Conservation (phyloP, 2,113 vertebrate species). For the Seriola aureovittata region DNA sequence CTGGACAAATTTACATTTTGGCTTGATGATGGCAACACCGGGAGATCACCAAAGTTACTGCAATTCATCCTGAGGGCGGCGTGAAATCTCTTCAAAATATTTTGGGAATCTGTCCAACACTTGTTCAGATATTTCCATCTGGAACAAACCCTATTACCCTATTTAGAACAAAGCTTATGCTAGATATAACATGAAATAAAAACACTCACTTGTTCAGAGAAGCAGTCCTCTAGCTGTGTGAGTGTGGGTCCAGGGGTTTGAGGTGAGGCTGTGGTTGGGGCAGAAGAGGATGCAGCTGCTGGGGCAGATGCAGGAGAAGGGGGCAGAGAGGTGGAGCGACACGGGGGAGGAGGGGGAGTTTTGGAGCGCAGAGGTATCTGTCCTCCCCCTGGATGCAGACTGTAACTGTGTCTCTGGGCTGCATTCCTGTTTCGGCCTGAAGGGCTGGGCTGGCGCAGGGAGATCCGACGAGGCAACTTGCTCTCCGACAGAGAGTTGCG, state of each 20-base stretch:
- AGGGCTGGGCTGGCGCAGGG: constrained; percentile 89
- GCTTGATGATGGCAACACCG: neutral
- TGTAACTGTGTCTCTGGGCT: constrained; percentile 81
- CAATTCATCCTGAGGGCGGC: neutral
- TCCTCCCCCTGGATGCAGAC: constrained; percentile 73
- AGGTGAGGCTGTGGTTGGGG: constrained; percentile 21
- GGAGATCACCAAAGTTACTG: neutral
- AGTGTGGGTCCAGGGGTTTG: constrained; percentile 80
- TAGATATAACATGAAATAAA: neutral
- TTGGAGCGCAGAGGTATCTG: constrained; percentile 79
- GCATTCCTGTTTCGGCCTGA: constrained; percentile 66
- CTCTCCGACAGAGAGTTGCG: constrained; percentile 97
- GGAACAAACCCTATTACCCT: neutral
- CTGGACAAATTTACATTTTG: neutral
- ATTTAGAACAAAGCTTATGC: neutral
- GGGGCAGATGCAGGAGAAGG: constrained; percentile 86
- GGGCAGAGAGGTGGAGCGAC: constrained; percentile 92
- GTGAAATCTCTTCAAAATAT: neutral
- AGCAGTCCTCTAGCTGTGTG: constrained; percentile 97
- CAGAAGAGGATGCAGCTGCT: constrained; percentile 2
- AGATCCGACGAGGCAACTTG: constrained; percentile 94
- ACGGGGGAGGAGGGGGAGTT: constrained; percentile 82
- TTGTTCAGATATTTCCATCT: neutral
- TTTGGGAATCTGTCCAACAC: neutral
- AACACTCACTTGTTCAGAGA: constrained; percentile 92